A percentile compares a stretch with the other conserved stretches of the same genome.
Evolutionary conservation across 2,113 vertebrate species (phyloP).

Genomic region (Brachyistius frenatus): DNA sequence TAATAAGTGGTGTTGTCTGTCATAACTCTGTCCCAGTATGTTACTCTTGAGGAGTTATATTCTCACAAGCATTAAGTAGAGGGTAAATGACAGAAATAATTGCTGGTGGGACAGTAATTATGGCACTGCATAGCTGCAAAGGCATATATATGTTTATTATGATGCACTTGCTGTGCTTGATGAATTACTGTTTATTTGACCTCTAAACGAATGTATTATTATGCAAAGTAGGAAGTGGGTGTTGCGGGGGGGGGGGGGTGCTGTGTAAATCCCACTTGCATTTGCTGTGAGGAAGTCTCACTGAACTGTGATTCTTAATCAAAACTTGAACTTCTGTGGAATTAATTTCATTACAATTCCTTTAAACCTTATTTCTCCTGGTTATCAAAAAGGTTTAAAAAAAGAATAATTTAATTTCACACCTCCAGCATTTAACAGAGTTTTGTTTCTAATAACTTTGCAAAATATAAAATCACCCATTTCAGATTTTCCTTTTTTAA

Average conservation of each 20-base stretch:
- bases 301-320: neutral
- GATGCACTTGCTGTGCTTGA: slow-evolving; percentile 20
- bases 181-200: slow-evolving; percentile 21
- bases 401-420: neutral
- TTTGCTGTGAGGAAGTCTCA: neutral
- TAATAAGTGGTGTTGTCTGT: slow-evolving; percentile 28
- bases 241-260: neutral
- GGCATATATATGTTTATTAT: slow-evolving; percentile 22
- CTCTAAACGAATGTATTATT: slow-evolving; percentile 23
- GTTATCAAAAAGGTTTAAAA: neutral
- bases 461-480: too few species aligned
- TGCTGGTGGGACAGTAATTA: slow-evolving; percentile 31
- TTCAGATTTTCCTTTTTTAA: neutral
- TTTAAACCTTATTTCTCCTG: neutral
- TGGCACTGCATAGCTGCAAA: neutral
- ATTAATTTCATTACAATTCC: neutral
- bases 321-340: neutral
- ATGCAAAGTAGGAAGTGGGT: slow-evolving; percentile 26
- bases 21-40: slow-evolving; percentile 15
- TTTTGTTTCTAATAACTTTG: neutral
- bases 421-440: neutral
- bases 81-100: slow-evolving; percentile 31
- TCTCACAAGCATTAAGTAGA: slow-evolving; percentile 16
- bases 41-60: neutral
- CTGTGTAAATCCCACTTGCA: neutral